phyloP scores from a whole-genome alignment of 2,113 vertebrate genomes.

The Candoia aspera region DNA sequence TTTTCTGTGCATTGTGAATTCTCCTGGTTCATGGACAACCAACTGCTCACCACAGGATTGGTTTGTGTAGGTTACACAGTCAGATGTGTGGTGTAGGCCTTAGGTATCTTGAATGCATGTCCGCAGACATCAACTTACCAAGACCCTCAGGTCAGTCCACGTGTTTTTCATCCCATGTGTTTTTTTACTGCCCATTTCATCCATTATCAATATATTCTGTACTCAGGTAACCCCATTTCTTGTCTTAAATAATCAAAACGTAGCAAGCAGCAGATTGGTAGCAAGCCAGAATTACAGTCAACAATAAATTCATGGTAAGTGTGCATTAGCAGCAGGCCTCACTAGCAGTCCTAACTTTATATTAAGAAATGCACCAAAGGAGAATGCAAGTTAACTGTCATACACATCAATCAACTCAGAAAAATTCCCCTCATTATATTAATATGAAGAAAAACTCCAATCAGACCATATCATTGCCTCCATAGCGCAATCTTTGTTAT shows the following conservation, averaged over 20 bases:
- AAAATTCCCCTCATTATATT: background rate
- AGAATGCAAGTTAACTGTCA: background rate
- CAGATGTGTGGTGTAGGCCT: background rate
- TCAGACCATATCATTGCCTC: background rate
- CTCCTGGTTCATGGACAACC: background rate
- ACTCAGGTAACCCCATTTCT: background rate
- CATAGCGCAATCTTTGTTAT: background rate
- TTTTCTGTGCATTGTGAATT: background rate
- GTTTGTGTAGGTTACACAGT: background rate
- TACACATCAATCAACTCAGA: background rate
- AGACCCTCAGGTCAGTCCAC: background rate
- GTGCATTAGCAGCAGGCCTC: background rate
- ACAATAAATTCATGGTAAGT: background rate
- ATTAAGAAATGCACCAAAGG: background rate
- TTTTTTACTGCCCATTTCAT: background rate
- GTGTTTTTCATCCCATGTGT: background rate
- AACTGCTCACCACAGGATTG: background rate
- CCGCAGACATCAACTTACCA: background rate
- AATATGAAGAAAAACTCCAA: background rate
- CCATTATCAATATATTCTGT: background rate
- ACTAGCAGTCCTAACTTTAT: background rate
- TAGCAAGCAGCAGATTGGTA: background rate
- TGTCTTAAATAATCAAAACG: background rate
- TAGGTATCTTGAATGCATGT: background rate
- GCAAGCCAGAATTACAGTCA: background rate